Evolutionary conservation across 2,797 vertebrate species (phyloP), one percentile per base, ranked within the genome.

Genomic region (Phalanger gymnotis): DNA sequence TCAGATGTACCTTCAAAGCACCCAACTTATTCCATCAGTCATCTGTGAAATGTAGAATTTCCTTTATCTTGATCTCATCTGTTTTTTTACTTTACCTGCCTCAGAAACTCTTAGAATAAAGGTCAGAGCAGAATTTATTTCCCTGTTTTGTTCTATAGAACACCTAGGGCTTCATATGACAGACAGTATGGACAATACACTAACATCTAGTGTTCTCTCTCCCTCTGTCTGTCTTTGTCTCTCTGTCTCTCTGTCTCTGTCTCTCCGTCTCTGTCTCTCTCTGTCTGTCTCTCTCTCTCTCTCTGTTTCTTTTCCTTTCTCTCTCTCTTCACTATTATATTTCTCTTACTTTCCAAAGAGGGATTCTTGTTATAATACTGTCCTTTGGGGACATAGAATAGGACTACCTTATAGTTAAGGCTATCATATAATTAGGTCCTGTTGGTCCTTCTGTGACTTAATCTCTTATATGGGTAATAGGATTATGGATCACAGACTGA

Each of bases 31-130:
- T 92, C 54, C 34, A 94, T 53, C 19, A 95, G 66, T 51, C 40
- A 91, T 95, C 73, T 22, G 87, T 53, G 91, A 89, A 92, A 89
- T 54, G 40, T 81, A 73, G 90, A 97, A n/a, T 53, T 94, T 22
- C 47, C 0, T 95, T 96, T 27, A 61, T 91, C 81, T 47, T 94
- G 9, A 53, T 92, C 5, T 87, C 31, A 94, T 94, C 94, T n/a
- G 51, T 11, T 47, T 66, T 93, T 93, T 92, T 34, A 58, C 3
- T 93, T 57, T 34, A 53, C 92, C 40, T 95, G 90, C 61, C 0
- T 95, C 5, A 51, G 56, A 40, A 91, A 94, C 94, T 47, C 47
- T 56, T n/a, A 90, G 25, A 52, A 93, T 40, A 93, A 28, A 93
- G 56, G 11, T 81, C 94, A 93, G 12, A 31, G 30, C 47, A 90